Conservation (phyloP, 2,113 vertebrate species). For the Rattus rattus region DNA sequence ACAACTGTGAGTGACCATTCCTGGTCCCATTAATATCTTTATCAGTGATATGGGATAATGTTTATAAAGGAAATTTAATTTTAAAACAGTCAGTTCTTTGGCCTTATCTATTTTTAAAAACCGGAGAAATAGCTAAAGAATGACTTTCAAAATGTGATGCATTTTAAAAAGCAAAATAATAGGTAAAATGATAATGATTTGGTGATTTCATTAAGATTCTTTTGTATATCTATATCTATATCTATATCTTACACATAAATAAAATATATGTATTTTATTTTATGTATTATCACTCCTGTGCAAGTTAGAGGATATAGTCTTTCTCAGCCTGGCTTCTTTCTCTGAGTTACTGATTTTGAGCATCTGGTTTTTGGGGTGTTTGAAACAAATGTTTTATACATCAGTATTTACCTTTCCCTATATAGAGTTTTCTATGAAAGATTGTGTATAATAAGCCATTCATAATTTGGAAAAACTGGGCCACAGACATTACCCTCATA, state of each 20-base stretch:
- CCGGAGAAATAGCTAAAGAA: background rate
- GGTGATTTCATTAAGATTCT: too few relatives aligned
- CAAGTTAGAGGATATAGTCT: background rate
- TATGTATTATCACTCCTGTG: background rate
- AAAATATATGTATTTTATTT: too few relatives aligned
- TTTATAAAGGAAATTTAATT: constrained; percentile 54
- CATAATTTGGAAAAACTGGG: constrained; percentile 26
- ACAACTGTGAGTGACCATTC: background rate
- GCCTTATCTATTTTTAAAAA: constrained; percentile 23
- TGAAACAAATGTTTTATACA: constrained; percentile 55
- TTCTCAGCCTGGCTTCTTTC: constrained; percentile 22
- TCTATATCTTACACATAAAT: too few relatives aligned
- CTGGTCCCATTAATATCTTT: background rate
- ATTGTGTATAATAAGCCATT: constrained; percentile 25
- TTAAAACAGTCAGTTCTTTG: background rate
- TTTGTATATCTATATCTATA: too few relatives aligned
- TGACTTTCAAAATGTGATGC: constrained; percentile 13
- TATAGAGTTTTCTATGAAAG: constrained; percentile 40
- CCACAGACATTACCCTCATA: background rate
- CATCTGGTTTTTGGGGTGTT: background rate
- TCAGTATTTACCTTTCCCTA: background rate
- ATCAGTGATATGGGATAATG: constrained; percentile 9
- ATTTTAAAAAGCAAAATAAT: background rate
- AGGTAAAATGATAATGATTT: background rate
- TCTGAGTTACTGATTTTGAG: constrained; percentile 49